A percentile compares a stretch with the other conserved stretches of the same genome.
phyloP scores from a whole-genome alignment of 2,113 vertebrate genomes.

The Numenius arquata region DNA sequence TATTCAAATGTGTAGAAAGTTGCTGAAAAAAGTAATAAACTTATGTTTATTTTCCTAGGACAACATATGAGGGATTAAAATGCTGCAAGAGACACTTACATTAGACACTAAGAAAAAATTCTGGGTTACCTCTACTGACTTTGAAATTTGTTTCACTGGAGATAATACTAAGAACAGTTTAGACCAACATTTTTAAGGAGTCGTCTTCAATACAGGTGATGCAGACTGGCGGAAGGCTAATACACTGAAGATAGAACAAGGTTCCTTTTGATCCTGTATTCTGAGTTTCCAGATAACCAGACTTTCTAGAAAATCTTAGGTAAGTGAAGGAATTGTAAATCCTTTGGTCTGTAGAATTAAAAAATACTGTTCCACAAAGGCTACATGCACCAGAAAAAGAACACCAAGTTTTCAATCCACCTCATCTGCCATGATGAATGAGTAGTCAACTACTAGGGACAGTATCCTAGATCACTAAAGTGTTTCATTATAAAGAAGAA shows the following conservation, averaged over 20 bases:
- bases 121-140: neutral
- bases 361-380: neutral
- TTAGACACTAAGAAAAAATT: neutral
- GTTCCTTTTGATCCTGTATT: neutral
- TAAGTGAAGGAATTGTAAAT: neutral
- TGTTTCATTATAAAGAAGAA: neutral
- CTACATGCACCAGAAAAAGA: neutral
- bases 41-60: neutral
- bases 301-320: neutral
- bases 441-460: neutral
- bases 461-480: neutral
- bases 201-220: neutral
- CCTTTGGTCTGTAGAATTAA: neutral
- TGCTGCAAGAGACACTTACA: neutral
- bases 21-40: neutral
- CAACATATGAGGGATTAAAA: neutral
- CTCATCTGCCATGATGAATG: neutral
- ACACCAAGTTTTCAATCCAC: neutral
- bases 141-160: neutral
- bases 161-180: neutral
- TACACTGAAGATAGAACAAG: neutral
- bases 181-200: neutral
- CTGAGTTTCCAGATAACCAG: neutral
- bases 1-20: neutral
- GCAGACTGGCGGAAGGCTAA: neutral